Evolutionary conservation across 2,888 invertebrate species (phyloP).

Genomic region (Lepidocyrtoides sp.): DNA sequence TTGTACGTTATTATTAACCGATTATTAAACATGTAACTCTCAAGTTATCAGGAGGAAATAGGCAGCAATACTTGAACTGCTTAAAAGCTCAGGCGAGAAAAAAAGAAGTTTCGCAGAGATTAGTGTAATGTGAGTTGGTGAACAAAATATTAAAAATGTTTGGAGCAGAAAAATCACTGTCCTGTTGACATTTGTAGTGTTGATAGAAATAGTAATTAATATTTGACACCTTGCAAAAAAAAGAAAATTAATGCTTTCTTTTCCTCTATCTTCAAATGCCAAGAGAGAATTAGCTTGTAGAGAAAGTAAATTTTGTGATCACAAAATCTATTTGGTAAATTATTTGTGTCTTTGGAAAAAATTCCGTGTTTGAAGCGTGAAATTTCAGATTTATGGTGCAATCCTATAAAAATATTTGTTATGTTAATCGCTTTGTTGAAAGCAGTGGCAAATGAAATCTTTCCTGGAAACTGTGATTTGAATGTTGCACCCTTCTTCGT

Average conservation of each 20-base stretch:
- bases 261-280: constrained; percentile 38
- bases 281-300: neutral
- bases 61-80: constrained; percentile 22
- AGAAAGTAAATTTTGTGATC: constrained; percentile 20
- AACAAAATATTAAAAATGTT: constrained; percentile 35
- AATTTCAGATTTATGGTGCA: constrained; percentile 1
- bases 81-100: neutral
- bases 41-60: neutral
- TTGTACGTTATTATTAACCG: neutral
- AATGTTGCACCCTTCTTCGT: neutral
- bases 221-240: too few relatives aligned
- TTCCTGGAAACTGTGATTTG: constrained; percentile 64
- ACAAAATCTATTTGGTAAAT: constrained; percentile 3
- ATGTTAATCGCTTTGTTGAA: neutral
- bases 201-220: constrained; percentile 18
- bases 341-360: neutral
- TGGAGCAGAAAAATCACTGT: constrained; percentile 35
- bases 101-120: constrained; percentile 1
- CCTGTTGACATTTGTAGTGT: constrained; percentile 22
- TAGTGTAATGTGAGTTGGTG: constrained; percentile 50
- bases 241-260: constrained; percentile 7
- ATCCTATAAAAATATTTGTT: neutral
- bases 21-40: constrained; percentile 28
- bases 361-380: neutral
- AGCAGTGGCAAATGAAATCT: constrained; percentile 46